Evolutionary conservation across 1,140 invertebrate species (phyloP).

Genomic region (Acromyrmex echinatior): DNA sequence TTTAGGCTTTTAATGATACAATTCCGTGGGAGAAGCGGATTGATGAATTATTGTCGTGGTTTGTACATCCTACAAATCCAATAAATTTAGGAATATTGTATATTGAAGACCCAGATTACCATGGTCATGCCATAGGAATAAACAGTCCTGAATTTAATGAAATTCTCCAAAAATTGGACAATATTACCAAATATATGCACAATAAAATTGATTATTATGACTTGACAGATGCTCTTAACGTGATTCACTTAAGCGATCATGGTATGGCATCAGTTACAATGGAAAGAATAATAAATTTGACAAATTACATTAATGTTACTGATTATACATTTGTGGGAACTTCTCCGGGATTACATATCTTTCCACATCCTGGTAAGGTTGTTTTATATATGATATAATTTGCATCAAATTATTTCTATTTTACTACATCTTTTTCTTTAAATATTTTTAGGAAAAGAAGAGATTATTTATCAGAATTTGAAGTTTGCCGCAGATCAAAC

Average conservation of each 20-base stretch:
- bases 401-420: constrained; percentile 18
- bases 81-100: constrained; percentile 91
- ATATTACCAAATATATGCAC: constrained; percentile 88
- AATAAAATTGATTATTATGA: constrained; percentile 85
- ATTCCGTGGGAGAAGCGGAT: constrained; percentile 88
- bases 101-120: constrained; percentile 91
- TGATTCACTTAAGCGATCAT: constrained; percentile 92
- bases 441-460: constrained; percentile 82
- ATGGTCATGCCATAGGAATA: constrained; percentile 87
- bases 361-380: constrained; percentile 86
- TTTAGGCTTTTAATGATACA: constrained; percentile 86
- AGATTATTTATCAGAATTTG: constrained; percentile 87
- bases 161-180: constrained; percentile 87
- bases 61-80: constrained; percentile 87
- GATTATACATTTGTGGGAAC: constrained; percentile 86
- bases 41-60: constrained; percentile 90
- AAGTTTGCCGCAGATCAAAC: constrained; percentile 83
- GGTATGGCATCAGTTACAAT: constrained; percentile 89
- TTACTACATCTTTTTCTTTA: background rate
- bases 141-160: constrained; percentile 84
- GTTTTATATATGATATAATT: constrained; percentile 1
- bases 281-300: constrained; percentile 88
- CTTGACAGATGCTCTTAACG: constrained; percentile 88
- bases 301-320: constrained; percentile 86
- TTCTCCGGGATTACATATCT: constrained; percentile 87